Percentiles rank a stretch among this genome's conserved stretches.
phyloP scores from a whole-genome alignment of 2,113 vertebrate species.

The Perca schrenkii region DNA sequence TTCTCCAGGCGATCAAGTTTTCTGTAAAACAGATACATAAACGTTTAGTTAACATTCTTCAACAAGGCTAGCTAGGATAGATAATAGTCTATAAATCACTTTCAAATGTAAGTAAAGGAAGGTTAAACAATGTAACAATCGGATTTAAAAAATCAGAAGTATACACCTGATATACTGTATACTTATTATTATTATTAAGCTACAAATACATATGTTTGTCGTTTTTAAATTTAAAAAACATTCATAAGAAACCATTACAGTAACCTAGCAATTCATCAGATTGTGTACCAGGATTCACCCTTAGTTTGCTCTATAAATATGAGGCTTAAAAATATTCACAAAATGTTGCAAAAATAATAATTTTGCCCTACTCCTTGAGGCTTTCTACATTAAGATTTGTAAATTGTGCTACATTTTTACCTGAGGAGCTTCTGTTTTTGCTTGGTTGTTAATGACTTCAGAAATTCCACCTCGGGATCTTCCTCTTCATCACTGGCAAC shows the following conservation, averaged over 20 bases:
- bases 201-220: not conserved
- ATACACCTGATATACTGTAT: not conserved
- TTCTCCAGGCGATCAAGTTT: constrained; percentile 97
- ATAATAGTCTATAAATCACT: not conserved
- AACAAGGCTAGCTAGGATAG: not conserved
- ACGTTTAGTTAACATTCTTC: not conserved
- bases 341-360: not conserved
- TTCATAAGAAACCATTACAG: not conserved
- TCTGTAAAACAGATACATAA: constrained; percentile 76
- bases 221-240: not conserved
- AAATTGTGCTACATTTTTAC: constrained; percentile 75
- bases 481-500: constrained; percentile 96
- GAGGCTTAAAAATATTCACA: constrained; percentile 5
- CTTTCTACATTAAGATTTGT: not conserved
- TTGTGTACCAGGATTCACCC: not conserved
- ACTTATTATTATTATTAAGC: not conserved
- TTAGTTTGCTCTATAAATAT: not conserved
- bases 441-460: constrained; percentile 96
- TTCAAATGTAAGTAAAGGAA: not conserved
- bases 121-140: not conserved
- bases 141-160: not conserved
- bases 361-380: not conserved
- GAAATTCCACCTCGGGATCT: constrained; percentile 97
- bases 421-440: constrained; percentile 97
- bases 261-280: not conserved